Percentiles rank a stretch among this genome's conserved stretches.
These are phyloP conservation scores for Danio tinwini DNA, from an alignment of 2,797 vertebrate species.

Conservation along the genomic window DNA sequence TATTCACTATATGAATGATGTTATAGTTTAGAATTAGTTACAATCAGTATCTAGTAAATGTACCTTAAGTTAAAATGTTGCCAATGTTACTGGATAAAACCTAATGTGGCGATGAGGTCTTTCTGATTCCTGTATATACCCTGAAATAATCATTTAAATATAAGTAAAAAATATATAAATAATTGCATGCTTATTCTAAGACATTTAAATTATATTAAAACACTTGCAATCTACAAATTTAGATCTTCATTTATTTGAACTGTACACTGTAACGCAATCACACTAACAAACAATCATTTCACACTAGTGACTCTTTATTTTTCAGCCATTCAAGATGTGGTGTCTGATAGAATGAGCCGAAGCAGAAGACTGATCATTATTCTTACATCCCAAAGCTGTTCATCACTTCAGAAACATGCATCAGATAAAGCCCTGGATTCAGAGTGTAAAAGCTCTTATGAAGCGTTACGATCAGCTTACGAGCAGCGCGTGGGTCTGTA, in stretches of 20 bases:
- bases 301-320: not conserved
- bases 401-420: not conserved
- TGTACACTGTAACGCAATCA: not conserved
- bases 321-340: conserved; percentile 67
- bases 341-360: conserved; percentile 58
- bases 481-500: conserved; percentile 87
- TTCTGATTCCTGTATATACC: too few species aligned
- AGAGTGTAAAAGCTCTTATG: not conserved
- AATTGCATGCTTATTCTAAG: too few species aligned
- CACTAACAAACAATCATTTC: not conserved
- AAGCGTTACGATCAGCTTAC: conserved; percentile 64
- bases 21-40: too few species aligned
- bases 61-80: too few species aligned
- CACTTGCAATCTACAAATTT: not conserved
- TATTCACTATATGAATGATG: too few species aligned
- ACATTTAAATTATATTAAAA: too few species aligned
- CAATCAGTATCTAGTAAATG: too few species aligned
- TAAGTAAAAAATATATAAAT: too few species aligned
- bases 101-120: too few species aligned
- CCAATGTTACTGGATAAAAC: too few species aligned
- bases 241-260: not conserved
- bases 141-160: too few species aligned
- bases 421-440: not conserved
- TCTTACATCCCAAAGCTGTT: conserved; percentile 54
- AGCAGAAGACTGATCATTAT: conserved; percentile 75